Evolutionary conservation across 2,113 vertebrate species (phyloP).

Genomic region (Camelus dromedarius): DNA sequence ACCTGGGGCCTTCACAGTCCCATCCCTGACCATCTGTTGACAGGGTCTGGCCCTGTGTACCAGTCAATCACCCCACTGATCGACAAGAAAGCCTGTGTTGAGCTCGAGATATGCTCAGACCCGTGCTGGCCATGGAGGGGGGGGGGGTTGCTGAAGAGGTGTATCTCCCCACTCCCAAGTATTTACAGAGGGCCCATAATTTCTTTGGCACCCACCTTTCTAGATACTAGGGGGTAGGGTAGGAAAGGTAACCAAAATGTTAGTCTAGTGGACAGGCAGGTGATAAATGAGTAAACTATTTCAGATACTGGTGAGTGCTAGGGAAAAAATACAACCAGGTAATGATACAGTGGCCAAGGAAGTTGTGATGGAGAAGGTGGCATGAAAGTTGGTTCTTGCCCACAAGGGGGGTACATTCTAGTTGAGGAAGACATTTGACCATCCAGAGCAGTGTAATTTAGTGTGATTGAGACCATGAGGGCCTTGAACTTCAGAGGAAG

Average conservation of each 20-base stretch:
- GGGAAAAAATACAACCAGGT: not conserved
- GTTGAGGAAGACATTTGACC: not conserved
- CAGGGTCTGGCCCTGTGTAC: not conserved
- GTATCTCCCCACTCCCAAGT: not conserved
- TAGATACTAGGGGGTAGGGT: not conserved
- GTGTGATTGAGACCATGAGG: not conserved
- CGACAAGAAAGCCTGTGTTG: not conserved
- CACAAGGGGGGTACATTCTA: not conserved
- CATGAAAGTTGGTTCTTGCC: not conserved
- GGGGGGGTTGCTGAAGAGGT: too few relatives aligned
- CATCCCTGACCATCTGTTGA: not conserved
- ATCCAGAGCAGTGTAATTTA: not conserved
- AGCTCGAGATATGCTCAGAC: not conserved
- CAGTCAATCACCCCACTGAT: not conserved
- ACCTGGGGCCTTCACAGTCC: not conserved
- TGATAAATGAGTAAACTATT: not conserved
- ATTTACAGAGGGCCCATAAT: accelerated
- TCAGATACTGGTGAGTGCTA: not conserved
- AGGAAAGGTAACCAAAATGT: not conserved
- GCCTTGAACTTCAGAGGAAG: not conserved
- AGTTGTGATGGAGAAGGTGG: not conserved
- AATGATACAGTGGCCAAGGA: accelerated
- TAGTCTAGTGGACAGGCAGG: not conserved
- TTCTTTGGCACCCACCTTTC: not conserved
- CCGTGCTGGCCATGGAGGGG: too few relatives aligned